phyloP scores from a whole-genome alignment of 2,113 vertebrate species.

The Saguinus imperator region DNA sequence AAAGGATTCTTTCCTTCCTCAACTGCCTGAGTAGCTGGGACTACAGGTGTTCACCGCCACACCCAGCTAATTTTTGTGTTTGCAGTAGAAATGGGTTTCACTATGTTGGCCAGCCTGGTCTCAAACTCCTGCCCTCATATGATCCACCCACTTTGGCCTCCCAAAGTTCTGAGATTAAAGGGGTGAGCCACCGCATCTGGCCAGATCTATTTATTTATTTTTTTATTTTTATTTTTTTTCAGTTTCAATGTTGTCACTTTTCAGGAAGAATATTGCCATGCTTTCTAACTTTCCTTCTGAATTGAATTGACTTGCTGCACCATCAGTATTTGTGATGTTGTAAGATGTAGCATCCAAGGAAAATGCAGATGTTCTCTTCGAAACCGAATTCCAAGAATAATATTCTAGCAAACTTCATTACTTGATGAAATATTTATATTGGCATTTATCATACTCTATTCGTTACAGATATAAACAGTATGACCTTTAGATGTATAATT shows the following conservation, averaged over 20 bases:
- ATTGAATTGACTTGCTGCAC: not conserved
- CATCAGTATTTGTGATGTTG: not conserved
- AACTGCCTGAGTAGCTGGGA: too few species aligned
- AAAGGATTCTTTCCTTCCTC: too few species aligned
- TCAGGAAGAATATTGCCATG: not conserved
- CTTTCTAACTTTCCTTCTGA: not conserved
- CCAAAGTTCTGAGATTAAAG: too few species aligned
- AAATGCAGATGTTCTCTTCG: not conserved
- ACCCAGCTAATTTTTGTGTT: too few species aligned
- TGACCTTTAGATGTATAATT: constrained; percentile 27
- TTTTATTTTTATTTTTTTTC: not conserved
- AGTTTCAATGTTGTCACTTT: not conserved
- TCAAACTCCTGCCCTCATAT: too few species aligned
- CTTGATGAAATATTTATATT: constrained; percentile 24
- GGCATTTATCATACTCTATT: constrained; percentile 34
- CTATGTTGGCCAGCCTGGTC: too few species aligned
- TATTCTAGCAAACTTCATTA: not conserved
- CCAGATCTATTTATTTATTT: too few species aligned
- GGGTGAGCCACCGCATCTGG: too few species aligned
- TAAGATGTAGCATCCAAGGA: not conserved
- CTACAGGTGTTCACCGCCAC: too few species aligned
- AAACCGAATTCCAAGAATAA: constrained; percentile 2
- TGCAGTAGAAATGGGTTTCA: too few species aligned
- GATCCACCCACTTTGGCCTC: too few species aligned
- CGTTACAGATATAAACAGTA: not conserved